phyloP scores from a whole-genome alignment of 2,797 vertebrate genomes.

The Prunella strophiata region DNA sequence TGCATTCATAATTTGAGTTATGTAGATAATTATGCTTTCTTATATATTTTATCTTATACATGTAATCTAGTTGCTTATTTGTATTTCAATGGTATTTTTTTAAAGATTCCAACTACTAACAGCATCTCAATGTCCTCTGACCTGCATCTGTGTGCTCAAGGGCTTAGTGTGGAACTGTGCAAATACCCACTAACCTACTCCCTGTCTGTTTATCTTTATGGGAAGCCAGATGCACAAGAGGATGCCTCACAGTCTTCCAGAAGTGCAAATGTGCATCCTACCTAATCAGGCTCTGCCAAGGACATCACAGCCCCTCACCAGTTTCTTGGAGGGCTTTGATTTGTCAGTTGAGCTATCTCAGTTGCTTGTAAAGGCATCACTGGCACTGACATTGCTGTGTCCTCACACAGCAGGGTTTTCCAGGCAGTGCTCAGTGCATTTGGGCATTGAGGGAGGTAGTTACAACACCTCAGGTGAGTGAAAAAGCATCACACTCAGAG shows the following conservation, averaged over 20 bases:
- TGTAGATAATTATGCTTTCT: not conserved
- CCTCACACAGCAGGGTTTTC: not conserved
- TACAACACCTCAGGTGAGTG: not conserved
- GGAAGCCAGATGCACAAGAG: not conserved
- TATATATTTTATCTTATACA: not conserved
- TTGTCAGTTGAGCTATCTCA: not conserved
- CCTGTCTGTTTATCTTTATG: not conserved
- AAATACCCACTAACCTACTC: not conserved
- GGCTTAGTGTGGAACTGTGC: not conserved
- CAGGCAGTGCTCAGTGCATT: not conserved
- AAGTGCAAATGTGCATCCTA: not conserved
- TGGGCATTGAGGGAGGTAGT: not conserved
- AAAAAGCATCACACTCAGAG: not conserved
- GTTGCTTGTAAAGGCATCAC: not conserved
- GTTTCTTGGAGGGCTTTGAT: not conserved
- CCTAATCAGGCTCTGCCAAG: not conserved
- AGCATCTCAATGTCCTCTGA: not conserved
- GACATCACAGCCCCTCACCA: rapidly evolving
- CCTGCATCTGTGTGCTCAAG: not conserved
- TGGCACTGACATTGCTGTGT: not conserved
- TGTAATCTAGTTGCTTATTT: not conserved
- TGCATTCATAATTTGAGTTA: not conserved
- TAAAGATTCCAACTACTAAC: not conserved
- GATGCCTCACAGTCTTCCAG: not conserved
- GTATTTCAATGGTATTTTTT: not conserved